Percentiles rank a stretch among this genome's conserved stretches.
Conservation (phyloP, 1,140 invertebrate genomes). For the Acromyrmex charruanus region DNA sequence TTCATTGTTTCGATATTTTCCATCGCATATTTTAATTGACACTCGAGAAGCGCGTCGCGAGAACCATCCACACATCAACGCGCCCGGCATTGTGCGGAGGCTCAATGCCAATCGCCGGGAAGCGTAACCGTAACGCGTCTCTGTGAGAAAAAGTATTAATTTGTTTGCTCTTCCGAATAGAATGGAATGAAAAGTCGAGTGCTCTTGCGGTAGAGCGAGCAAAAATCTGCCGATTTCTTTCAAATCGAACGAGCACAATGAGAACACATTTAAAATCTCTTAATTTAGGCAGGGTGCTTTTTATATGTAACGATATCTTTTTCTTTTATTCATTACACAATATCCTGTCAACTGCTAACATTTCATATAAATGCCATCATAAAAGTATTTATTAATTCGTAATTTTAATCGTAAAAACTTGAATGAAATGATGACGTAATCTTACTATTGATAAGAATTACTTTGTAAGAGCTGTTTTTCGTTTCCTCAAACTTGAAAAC, state of each 20-base stretch:
- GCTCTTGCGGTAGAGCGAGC: conserved; percentile 8
- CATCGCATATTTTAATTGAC: conserved; percentile 74
- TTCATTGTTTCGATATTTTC: conserved; percentile 73
- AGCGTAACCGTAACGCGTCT: conserved; percentile 29
- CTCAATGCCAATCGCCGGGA: conserved; percentile 59
- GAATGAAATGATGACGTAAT: background rate
- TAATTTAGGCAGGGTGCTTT: background rate
- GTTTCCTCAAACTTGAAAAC: background rate
- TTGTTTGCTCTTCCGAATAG: conserved; percentile 49
- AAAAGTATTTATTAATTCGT: background rate
- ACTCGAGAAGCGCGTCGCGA: conserved; percentile 52
- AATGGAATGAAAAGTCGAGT: conserved; percentile 40
- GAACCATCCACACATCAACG: conserved; percentile 54
- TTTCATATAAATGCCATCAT: background rate
- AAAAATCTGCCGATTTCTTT: conserved; percentile 36
- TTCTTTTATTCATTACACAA: background rate
- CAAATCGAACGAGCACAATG: background rate
- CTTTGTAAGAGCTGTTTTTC: background rate
- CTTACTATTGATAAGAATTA: background rate
- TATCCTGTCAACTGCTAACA: background rate
- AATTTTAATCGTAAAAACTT: background rate
- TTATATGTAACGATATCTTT: background rate
- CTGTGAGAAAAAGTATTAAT: conserved; percentile 46
- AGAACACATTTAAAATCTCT: background rate
- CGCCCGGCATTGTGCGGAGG: conserved; percentile 43